Conservation (phyloP, 64 coral and sea anemone genomes). For the Dendronephthya gigantea region DNA sequence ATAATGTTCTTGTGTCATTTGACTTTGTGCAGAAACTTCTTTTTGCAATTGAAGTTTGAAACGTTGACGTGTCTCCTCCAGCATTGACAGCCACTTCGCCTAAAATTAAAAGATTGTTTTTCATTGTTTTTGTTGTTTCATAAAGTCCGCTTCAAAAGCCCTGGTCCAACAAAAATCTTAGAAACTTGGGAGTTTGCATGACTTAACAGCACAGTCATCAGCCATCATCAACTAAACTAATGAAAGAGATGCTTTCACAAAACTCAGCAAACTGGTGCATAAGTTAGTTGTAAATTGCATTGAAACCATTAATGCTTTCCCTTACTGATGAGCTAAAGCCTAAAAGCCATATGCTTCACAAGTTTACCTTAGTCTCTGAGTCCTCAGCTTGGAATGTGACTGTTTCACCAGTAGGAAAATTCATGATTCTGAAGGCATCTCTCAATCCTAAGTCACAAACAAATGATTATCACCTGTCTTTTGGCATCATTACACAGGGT, state of each 20-base stretch:
- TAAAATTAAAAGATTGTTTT: not conserved
- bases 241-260: too few species aligned
- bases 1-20: not conserved
- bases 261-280: too few species aligned
- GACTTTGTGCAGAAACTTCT: slow-evolving; percentile 5
- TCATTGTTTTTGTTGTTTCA: not conserved
- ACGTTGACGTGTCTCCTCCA: slow-evolving; percentile 2
- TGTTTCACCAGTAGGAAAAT: slow-evolving; percentile 74
- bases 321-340: too few species aligned
- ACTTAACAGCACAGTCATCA: too few species aligned
- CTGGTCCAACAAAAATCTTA: too few species aligned
- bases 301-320: too few species aligned
- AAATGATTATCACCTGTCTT: not conserved
- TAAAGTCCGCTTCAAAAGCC: too few species aligned
- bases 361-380: slow-evolving; percentile 72
- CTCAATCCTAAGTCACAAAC: slow-evolving; percentile 45
- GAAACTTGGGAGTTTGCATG: too few species aligned
- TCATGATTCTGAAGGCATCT: slow-evolving; percentile 83
- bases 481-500: too few species aligned
- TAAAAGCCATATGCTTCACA: too few species aligned
- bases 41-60: slow-evolving; percentile 3
- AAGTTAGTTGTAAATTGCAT: too few species aligned
- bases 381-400: slow-evolving; percentile 74
- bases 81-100: not conserved
- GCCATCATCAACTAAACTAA: too few species aligned